These are phyloP conservation scores for Brachypterus glaber DNA, from an alignment of 2,888 invertebrate genomes.

Conservation along the genomic window DNA sequence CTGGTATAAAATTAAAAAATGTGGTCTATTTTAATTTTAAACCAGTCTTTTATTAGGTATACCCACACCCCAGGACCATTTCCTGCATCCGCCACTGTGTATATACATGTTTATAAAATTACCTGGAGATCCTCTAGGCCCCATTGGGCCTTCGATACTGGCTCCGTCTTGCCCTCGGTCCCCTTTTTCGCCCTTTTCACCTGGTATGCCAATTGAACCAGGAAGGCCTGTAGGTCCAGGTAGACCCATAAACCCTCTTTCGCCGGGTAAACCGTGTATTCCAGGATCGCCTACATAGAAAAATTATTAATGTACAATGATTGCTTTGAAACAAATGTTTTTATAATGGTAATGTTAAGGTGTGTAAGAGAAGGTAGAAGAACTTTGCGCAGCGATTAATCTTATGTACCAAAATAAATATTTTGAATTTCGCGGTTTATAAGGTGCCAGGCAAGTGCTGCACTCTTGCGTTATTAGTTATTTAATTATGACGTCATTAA, in stretches of 20 bases:
- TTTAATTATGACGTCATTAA: too few relatives aligned
- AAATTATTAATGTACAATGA: too few relatives aligned
- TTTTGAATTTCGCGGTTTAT: too few relatives aligned
- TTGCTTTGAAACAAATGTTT: constrained; percentile 5
- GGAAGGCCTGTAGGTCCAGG: constrained; percentile 50
- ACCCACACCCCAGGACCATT: too few relatives aligned
- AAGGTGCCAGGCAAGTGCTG: too few relatives aligned
- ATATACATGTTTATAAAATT: constrained; percentile 18
- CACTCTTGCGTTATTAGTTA: too few relatives aligned
- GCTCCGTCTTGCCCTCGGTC: constrained; percentile 61
- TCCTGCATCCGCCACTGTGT: too few relatives aligned
- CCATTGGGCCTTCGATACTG: constrained; percentile 64
- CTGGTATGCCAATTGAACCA: constrained; percentile 52
- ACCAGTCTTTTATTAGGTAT: not conserved
- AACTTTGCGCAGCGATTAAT: not conserved
- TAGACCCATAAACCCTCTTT: constrained; percentile 55
- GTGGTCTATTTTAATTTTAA: too few relatives aligned
- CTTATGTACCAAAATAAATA: too few relatives aligned
- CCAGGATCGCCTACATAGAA: constrained; percentile 52
- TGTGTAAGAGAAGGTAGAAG: constrained; percentile 2
- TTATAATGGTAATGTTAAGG: constrained; percentile 5
- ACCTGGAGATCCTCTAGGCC: constrained; percentile 62
- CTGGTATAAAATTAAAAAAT: too few relatives aligned
- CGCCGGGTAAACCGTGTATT: constrained; percentile 53
- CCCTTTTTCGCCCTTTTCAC: constrained; percentile 65